These are phyloP conservation scores for Tortrix viridana DNA, from an alignment of 2,888 invertebrate genomes.

Conservation along the genomic window DNA sequence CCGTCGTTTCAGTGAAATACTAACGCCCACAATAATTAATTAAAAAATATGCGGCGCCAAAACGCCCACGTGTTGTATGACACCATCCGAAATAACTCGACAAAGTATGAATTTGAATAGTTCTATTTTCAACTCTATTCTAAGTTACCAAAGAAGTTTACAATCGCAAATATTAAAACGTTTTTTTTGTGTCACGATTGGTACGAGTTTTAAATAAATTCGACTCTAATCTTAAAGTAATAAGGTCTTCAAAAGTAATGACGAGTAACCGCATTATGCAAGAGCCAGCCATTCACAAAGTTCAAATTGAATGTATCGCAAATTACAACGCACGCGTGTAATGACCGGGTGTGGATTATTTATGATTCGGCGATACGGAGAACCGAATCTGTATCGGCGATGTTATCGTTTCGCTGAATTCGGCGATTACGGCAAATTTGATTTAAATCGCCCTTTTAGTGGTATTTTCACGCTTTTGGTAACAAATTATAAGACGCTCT, in stretches of 20 bases:
- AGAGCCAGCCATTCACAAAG: conserved; percentile 47
- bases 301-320: conserved; percentile 47
- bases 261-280: conserved; percentile 45
- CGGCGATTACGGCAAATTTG: conserved; percentile 32
- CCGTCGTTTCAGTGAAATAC: conserved; percentile 1
- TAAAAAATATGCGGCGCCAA: conserved; percentile 11
- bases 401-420: conserved; percentile 33
- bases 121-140: neutral
- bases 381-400: conserved; percentile 33
- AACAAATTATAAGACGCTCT: conserved; percentile 23
- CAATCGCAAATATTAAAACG: neutral
- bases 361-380: conserved; percentile 35
- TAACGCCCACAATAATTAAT: conserved; percentile 3
- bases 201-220: neutral
- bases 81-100: conserved; percentile 12
- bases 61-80: conserved; percentile 20
- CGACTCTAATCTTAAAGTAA: conserved; percentile 12
- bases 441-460: conserved; percentile 34
- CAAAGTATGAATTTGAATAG: neutral
- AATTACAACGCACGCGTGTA: conserved; percentile 46
- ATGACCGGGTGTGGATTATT: conserved; percentile 36
- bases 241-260: conserved; percentile 1
- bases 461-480: conserved; percentile 30
- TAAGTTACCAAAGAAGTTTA: neutral
- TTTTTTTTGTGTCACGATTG: neutral